A percentile compares a stretch with the other conserved stretches of the same genome.
Conservation (phyloP, 1,140 invertebrate species). For the Drosophila ananassae region DNA sequence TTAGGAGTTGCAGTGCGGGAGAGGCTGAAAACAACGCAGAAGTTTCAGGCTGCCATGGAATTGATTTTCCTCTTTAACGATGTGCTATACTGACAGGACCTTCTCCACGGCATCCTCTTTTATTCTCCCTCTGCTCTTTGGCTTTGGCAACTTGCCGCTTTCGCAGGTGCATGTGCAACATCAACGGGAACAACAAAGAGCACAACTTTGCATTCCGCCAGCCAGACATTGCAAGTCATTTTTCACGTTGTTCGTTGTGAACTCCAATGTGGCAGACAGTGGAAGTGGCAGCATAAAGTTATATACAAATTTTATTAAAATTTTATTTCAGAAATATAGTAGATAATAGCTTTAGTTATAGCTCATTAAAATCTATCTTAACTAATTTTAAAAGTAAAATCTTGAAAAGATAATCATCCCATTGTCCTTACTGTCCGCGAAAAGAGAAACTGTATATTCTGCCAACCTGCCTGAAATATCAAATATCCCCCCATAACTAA, state of each 20-base stretch:
- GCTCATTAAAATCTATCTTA: no score
- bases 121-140: not conserved
- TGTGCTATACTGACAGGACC: slow-evolving; percentile 15
- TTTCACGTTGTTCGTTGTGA: slow-evolving; percentile 33
- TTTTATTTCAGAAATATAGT: slow-evolving; percentile 1
- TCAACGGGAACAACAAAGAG: slow-evolving; percentile 41
- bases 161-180: slow-evolving; percentile 52
- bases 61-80: slow-evolving; percentile 58
- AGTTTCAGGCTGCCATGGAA: slow-evolving; percentile 31
- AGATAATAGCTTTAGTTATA: not conserved
- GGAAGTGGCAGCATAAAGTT: slow-evolving; percentile 3
- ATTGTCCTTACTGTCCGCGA: slow-evolving; percentile 5
- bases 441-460: no score
- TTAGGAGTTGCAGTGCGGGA: slow-evolving; percentile 26
- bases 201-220: slow-evolving; percentile 44
- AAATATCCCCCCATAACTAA: slow-evolving; percentile 32
- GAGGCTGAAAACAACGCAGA: slow-evolving; percentile 30
- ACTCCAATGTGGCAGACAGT: slow-evolving; percentile 12
- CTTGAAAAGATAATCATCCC: not conserved
- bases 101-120: not conserved
- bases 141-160: slow-evolving; percentile 41
- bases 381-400: not conserved
- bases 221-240: slow-evolving; percentile 45
- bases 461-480: not conserved
- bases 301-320: slow-evolving; percentile 9